Evolutionary conservation across 2,797 vertebrate species (phyloP), one percentile per base, ranked within the genome.

Genomic region (Eutrigla gurnardus): DNA sequence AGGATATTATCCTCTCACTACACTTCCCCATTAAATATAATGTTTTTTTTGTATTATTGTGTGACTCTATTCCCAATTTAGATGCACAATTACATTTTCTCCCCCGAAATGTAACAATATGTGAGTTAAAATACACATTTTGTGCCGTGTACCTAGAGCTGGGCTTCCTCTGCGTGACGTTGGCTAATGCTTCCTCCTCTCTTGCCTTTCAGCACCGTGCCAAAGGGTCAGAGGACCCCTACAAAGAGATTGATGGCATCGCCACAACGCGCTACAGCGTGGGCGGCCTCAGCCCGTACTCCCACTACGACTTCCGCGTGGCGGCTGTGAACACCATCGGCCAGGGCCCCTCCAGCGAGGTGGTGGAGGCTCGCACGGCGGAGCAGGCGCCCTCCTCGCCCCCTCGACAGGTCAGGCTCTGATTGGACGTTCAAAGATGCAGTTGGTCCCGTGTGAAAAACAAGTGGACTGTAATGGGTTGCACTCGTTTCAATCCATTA

Each of bases 201-300:
- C 62, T 58, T 66, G 7, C 42, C 12, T 55, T 79, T 32, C 95
- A 98, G 89, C 97, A 99, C 90, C 97, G 97, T 58, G 95, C 97
- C 86, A 95, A 97, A 88, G 95, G 93, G 65, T 97, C 97, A 0
- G 96, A 97, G 36, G 97, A 98, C 91, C 88, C 91, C 2, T 99
- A 97, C 74, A 98, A 99, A 86, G 98, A 99, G 95, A 99, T 99
- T 2, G 97, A 99, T 84, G 97, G 97, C 2, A 96, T 99, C 18
- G 97, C 98, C 17, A 99, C 98, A 2, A 99, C 98, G 0, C 97
- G 98, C 65, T 99, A 99, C 80, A 99, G 97, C 0, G 97, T 99
- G n/a, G 98, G 98, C 14, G 98, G 98, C 33, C 95, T 99, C 61
- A 99, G 98, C 83, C 98, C 98, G 0, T 99, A 99, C 90, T 99